Conservation (phyloP, 2,113 vertebrate genomes). For the Hippocampus zosterae region DNA sequence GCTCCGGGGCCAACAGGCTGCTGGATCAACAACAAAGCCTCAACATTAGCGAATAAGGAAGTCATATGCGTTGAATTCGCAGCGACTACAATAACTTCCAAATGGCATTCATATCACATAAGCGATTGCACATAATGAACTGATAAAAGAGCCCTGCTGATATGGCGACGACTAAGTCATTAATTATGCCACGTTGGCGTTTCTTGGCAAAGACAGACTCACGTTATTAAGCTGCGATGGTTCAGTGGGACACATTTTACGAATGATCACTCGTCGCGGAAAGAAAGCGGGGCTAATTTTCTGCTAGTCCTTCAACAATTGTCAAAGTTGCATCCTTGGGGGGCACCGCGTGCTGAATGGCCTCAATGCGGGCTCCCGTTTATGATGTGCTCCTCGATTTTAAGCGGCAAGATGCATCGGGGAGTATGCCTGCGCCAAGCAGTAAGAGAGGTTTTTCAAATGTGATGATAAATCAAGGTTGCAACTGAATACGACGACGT, state of each 20-base stretch:
- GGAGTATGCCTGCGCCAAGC: neutral
- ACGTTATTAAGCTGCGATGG: slow-evolving; percentile 64
- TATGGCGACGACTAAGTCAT: slow-evolving; percentile 60
- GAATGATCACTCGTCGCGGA: slow-evolving; percentile 49
- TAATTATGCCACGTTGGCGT: slow-evolving; percentile 65
- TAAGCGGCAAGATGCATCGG: neutral
- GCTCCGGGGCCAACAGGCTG: neutral
- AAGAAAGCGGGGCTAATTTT: slow-evolving; percentile 22
- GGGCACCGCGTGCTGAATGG: neutral
- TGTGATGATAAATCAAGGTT: neutral
- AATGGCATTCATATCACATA: slow-evolving; percentile 56
- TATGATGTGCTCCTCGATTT: neutral
- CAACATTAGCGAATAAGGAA: slow-evolving; percentile 4
- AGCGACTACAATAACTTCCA: slow-evolving; percentile 22
- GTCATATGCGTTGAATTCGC: slow-evolving; percentile 27
- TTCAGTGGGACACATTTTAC: slow-evolving; percentile 64
- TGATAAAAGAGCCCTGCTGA: slow-evolving; percentile 58
- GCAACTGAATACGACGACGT: too few species aligned
- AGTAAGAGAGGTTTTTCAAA: neutral
- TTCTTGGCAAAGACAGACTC: slow-evolving; percentile 55
- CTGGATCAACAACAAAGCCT: neutral
- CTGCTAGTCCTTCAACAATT: slow-evolving; percentile 19
- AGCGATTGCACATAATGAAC: slow-evolving; percentile 57
- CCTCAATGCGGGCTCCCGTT: neutral
- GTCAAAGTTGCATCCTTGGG: slow-evolving; percentile 14